Base-by-base conservation (phyloP, 2,113 vertebrate genomes). In the Pithys albifrons region DNA sequence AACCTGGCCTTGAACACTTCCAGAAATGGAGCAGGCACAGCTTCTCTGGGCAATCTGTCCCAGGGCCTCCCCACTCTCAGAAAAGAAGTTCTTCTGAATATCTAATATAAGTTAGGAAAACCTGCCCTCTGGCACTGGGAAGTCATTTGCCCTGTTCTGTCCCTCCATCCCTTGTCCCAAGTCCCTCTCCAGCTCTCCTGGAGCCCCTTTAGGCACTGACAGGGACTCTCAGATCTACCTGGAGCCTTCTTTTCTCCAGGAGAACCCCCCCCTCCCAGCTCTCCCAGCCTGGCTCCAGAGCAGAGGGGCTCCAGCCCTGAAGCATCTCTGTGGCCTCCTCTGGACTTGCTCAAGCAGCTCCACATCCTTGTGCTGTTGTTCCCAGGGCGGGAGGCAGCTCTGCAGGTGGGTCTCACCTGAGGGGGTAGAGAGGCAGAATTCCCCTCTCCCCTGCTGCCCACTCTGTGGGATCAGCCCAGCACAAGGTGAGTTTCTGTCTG, bases 1-100 rank as follows among this genome's bases (percentile, higher is more conserved):
- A 73, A 0, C 19, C 48, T 62, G n/a, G 28, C 15, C 39, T 33
- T 9, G 18, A 0, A 3, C 2, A 45, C 0, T 79, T 0, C 20
- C 55, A 46, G 55, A 65, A 23, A 46, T 39, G 65, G 28, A 8
- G 1, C 10, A 88, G 12, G 28, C 65, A 15, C 37, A 77, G 33
- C 27, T 70, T 1, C 55, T 52, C 46, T 61, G 54, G 33, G 14
- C 4, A 86, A 3, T 31, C 54, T 76, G 45, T 2, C 52, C 19
- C 51, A 59, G 62, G 13, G 31, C 31, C 37, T 70, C 1, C 2
- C 65, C 28, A 61, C 55, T 7, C 33, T 78, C 55, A 2, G 27
- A 37, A 37, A 3, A 0, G 9, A 58, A 66, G 57, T 58, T 12
- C 62, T 76, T 3, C 19, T 31, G 24, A 29, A 29, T 0, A 66